Conservation (phyloP, 2,888 invertebrate genomes). For the Cecidostiba fungosa region DNA sequence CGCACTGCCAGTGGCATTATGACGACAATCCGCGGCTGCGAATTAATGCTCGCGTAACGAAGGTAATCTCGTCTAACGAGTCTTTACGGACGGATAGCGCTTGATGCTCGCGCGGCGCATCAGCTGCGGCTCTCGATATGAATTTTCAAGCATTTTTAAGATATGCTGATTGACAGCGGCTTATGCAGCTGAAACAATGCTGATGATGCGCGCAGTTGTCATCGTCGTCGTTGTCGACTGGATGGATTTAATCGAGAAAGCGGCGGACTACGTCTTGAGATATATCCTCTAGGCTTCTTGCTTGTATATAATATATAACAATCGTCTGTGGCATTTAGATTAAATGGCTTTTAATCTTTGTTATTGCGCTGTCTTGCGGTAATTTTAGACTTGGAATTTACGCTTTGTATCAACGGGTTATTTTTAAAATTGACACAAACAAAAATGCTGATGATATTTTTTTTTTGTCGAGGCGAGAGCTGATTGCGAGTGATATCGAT, state of each 20-base stretch:
- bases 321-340: neutral
- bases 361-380: neutral
- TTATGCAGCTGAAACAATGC: slow-evolving; percentile 12
- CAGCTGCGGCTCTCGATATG: neutral
- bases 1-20: slow-evolving; percentile 31
- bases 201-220: neutral
- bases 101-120: neutral
- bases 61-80: slow-evolving; percentile 68
- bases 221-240: neutral
- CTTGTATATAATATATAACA: neutral
- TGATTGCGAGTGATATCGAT: no score
- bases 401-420: neutral
- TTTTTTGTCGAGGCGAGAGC: no score
- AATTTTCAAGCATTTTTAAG: slow-evolving; percentile 43
- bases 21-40: slow-evolving; percentile 53
- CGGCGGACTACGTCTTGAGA: no score
- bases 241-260: neutral
- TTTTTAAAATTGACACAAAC: no score
- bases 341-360: neutral
- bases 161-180: slow-evolving; percentile 30
- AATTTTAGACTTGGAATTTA: neutral
- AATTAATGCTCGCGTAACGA: slow-evolving; percentile 68
- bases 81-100: slow-evolving; percentile 60
- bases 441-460: no score
- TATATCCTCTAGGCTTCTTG: no score